Evolutionary conservation across 1,140 invertebrate species (phyloP).

Genomic region (Macrobrachium nipponense): DNA sequence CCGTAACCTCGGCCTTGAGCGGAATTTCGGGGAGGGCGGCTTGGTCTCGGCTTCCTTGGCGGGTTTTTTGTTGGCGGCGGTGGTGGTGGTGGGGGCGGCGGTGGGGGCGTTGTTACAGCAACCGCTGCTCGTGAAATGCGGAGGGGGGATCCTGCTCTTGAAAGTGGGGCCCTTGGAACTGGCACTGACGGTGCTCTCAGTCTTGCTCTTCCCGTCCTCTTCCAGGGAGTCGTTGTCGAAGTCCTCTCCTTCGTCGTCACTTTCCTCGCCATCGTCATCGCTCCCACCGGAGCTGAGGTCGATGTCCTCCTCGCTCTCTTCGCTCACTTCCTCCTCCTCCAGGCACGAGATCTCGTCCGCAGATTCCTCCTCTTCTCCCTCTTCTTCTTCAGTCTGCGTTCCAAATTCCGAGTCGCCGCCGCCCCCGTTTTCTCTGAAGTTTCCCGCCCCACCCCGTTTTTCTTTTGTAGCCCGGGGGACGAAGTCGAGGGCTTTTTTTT

Average conservation of each 20-base stretch:
- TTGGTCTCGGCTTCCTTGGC: background rate
- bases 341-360: no score
- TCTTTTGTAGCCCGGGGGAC: no score
- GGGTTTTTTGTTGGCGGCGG: background rate
- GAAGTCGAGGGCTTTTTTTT: no score
- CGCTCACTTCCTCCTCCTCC: slow-evolving; percentile 9
- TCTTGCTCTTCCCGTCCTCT: slow-evolving; percentile 11
- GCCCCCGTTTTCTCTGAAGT: slow-evolving; percentile 21
- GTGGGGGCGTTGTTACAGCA: background rate
- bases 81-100: background rate
- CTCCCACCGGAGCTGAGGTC: slow-evolving; percentile 9
- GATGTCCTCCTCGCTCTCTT: slow-evolving; percentile 23
- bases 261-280: slow-evolving; percentile 36
- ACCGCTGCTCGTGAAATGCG: background rate
- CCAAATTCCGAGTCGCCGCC: slow-evolving; percentile 35
- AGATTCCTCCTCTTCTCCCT: background rate
- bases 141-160: background rate
- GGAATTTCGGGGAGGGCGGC: slow-evolving; percentile 19
- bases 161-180: no score
- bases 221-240: slow-evolving; percentile 52
- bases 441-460: slow-evolving; percentile 17
- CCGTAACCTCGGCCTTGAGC: background rate
- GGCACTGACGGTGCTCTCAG: background rate
- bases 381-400: slow-evolving; percentile 23
- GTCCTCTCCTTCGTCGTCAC: slow-evolving; percentile 42